Percentiles rank a stretch among this genome's conserved stretches.
phyloP scores from a whole-genome alignment of 1,140 invertebrate species.

The Neoseiulus cucumeris region DNA sequence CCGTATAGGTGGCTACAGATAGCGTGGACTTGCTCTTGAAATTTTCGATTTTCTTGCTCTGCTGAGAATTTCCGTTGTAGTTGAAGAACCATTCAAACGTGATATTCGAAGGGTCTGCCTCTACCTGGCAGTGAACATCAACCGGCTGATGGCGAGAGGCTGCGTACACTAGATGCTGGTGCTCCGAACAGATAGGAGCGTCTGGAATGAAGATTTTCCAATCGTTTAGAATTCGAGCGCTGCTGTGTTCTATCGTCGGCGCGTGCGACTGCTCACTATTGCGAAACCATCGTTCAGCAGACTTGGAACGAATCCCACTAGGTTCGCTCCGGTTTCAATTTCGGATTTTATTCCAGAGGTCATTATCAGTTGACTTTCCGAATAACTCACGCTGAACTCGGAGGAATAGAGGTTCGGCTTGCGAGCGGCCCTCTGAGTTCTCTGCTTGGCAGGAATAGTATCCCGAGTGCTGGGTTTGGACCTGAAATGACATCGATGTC shows the following conservation, averaged over 20 bases:
- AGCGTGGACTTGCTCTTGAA: slow-evolving; percentile 36
- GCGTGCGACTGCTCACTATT: no score
- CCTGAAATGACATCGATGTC: neutral
- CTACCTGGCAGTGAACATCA: slow-evolving; percentile 22
- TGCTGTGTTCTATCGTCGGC: no score
- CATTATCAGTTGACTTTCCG: neutral
- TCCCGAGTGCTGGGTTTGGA: slow-evolving; percentile 23
- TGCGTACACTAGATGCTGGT: slow-evolving; percentile 17
- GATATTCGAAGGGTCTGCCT: slow-evolving; percentile 21
- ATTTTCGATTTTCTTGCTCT: slow-evolving; percentile 23
- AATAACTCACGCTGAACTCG: slow-evolving; percentile 18
- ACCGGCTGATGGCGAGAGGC: slow-evolving; percentile 19
- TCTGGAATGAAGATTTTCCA: slow-evolving; percentile 14
- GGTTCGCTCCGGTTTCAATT: no score
- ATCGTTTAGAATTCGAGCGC: no score
- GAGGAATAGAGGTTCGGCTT: slow-evolving; percentile 21
- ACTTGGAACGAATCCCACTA: no score
- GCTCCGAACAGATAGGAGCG: slow-evolving; percentile 20
- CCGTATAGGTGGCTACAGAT: slow-evolving; percentile 37
- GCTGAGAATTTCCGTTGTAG: slow-evolving; percentile 13
- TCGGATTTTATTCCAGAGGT: neutral
- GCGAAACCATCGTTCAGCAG: no score
- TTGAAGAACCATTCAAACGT: slow-evolving; percentile 20
- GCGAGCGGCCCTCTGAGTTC: slow-evolving; percentile 38
- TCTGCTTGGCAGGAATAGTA: slow-evolving; percentile 44